Percentiles rank a stretch among this genome's conserved stretches.
These are phyloP conservation scores for Microplitis mediator DNA, from an alignment of 1,140 invertebrate species.

Conservation along the genomic window DNA sequence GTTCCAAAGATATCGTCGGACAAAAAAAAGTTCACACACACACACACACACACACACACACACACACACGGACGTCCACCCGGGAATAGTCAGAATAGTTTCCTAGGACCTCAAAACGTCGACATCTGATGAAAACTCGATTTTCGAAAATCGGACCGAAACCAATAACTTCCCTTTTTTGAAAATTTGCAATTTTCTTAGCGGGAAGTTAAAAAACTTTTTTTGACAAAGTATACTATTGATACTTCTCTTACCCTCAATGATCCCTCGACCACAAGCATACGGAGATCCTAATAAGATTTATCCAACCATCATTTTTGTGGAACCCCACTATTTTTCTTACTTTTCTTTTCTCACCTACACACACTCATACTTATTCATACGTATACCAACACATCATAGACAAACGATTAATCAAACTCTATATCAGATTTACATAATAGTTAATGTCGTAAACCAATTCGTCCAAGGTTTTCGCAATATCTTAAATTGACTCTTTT, in stretches of 20 bases:
- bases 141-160: too few relatives aligned
- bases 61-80: too few relatives aligned
- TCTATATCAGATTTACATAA: conserved; percentile 25
- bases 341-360: not conserved
- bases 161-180: too few relatives aligned
- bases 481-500: conserved; percentile 19
- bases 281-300: not conserved
- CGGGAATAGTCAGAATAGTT: too few relatives aligned
- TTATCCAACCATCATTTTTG: not conserved
- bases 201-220: too few relatives aligned
- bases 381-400: not conserved
- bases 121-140: too few relatives aligned
- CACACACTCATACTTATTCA: not conserved
- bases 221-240: not conserved
- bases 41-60: too few relatives aligned
- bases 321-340: not conserved
- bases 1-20: too few relatives aligned
- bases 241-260: not conserved
- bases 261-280: not conserved
- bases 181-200: too few relatives aligned
- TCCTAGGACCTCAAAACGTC: too few relatives aligned
- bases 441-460: conserved; percentile 13
- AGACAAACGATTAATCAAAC: conserved; percentile 23
- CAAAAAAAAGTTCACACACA: too few relatives aligned
- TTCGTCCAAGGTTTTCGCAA: conserved; percentile 10